Evolutionary conservation across 2,888 invertebrate genomes (phyloP), one percentile per base, ranked within the genome.

Genomic region (Platycnemis pennipes): DNA sequence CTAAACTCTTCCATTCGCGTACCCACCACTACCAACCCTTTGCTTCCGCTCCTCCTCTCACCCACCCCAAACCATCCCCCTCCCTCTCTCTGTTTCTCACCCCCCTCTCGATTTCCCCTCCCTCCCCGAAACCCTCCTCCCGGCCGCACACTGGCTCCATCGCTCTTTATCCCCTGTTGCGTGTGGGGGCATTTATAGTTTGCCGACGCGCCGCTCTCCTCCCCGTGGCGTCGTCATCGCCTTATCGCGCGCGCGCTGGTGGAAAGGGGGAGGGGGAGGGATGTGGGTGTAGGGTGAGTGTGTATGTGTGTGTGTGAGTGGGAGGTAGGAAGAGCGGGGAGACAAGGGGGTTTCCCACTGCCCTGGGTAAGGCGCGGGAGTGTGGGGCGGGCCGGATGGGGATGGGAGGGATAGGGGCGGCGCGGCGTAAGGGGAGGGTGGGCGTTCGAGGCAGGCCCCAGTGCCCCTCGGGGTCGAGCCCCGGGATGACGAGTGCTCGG

Each of bases 401-500:
- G 86, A 13, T 19, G 11, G 44, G 42, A 22, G 2, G 44, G 87
- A 16, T 31, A 22, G 42, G 56, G 31, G 37, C 42, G 42, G 42
- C 16, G 37, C 37, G 19, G 56, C 37, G 37, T 13, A 31, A n/a
- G 88, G 88, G 56, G 89, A 22, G 19, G 89, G 42, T 22, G 31
- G 42, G 56, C 37, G 31, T 63, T 63, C 63, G 44, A 63, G 44
- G 63, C 44, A 44, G 77, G 31, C 77, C 77, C 77, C 91, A 91
- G 91, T 91, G 63, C 91, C 91, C 91, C 91, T 91, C 91, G 91
- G 91, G 91, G 91, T 91, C 91, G 91, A 42, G 91, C 91, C 91
- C 91, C 91, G 91, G 91, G 91, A 91, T 91, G 91, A 91, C 63
- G 91, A 77, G 26, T 77, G 77, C 37, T 8, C 37, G 31, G 77